A percentile compares a stretch with the other conserved stretches of the same genome.
phyloP scores from a whole-genome alignment of 2,113 vertebrate genomes.

The Terrapene triunguis region DNA sequence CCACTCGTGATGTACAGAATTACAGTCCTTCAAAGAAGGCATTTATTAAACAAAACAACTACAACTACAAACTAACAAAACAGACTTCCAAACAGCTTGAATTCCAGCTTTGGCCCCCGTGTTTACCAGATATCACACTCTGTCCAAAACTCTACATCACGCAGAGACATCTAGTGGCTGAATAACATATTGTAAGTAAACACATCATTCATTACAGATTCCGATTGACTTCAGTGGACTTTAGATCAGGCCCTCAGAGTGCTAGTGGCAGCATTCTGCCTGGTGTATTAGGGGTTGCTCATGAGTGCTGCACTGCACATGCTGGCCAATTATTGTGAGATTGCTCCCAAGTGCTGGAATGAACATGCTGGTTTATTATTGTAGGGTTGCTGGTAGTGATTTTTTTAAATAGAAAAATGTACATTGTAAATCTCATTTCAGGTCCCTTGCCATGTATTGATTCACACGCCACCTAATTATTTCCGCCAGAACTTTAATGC shows the following conservation, averaged over 20 bases:
- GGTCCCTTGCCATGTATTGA: not conserved
- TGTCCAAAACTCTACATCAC: not conserved
- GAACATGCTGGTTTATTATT: not conserved
- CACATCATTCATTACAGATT: not conserved
- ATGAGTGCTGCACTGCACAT: not conserved
- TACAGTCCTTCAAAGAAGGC: rapidly evolving
- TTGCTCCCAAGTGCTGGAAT: not conserved
- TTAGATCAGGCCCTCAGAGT: not conserved
- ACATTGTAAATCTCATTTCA: not conserved
- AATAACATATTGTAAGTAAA: rapidly evolving
- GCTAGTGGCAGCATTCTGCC: not conserved
- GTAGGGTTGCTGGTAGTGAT: not conserved
- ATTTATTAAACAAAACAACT: rapidly evolving
- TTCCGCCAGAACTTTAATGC: not conserved
- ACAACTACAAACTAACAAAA: not conserved
- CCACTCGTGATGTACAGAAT: not conserved
- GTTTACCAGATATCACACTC: rapidly evolving
- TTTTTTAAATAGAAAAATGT: not conserved
- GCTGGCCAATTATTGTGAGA: not conserved
- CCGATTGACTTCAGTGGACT: not conserved
- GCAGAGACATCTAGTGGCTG: slow-evolving; percentile 25
- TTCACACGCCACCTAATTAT: not conserved
- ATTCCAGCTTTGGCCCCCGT: rapidly evolving
- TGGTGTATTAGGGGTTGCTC: not conserved
- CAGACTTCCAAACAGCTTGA: rapidly evolving